Evolutionary conservation across 1,140 invertebrate species (phyloP), one percentile per base, ranked within the genome.

Genomic region (Pomacea maculata): DNA sequence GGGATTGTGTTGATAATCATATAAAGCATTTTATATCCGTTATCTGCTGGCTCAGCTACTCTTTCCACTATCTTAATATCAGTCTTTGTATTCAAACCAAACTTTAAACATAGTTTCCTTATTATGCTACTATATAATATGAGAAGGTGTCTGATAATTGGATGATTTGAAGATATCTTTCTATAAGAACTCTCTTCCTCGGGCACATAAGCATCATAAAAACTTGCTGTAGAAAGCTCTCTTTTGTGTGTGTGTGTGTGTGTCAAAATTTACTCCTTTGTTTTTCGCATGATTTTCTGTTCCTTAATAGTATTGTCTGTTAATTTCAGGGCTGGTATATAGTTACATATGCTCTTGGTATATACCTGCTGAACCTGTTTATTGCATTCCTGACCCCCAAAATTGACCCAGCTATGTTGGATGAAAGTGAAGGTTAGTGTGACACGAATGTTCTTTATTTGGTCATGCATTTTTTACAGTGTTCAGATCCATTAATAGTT

Each of bases 311-410:
- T 45, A 6, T 45, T 45, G 34, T 45, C 1, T 75, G 86, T 87
- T 79, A 88, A 87, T 95, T 95, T 86, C 92, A 98, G 96, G 99
- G 99, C 84, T 99, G 98, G 97, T 99, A 99, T 92, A 99, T 99
- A 88, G 95, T 99, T 72, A 98, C 97, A 83, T 99, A 99, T 93
- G 98, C 97, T 29, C 92, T 99, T 89, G 98, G 98, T 86, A 99
- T 99, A 89, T 99, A 99, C 93, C 96, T 99, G 91, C 94, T 99
- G 89, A 99, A 99, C 93, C 94, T 99, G 91, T 99, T 99, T 92
- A 98, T 99, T 93, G 97, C 97, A 93, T 99, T 99, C 94, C 94
- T 99, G 80, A 98, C 98, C 89, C 98, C 99, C 88, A 99, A 99
- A 94, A 98, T 99, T 89, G 98, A 99, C 94, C 98, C 98, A 86